Conservation (phyloP, 2,113 vertebrate genomes). For the Neolamprologus caudopunctatus region DNA sequence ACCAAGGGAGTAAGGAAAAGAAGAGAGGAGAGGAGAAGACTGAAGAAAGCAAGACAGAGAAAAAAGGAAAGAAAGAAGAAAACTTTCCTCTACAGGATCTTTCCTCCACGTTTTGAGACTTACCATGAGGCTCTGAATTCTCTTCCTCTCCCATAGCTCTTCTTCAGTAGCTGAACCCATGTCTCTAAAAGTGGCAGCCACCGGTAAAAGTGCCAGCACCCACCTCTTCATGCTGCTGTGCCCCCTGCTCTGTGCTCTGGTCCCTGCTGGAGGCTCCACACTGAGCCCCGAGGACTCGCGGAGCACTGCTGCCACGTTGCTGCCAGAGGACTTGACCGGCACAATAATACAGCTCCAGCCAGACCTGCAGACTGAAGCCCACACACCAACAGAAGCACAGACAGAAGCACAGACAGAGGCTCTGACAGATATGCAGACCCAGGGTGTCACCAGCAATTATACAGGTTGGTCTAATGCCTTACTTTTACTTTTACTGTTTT, state of each 20-base stretch:
- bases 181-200: neutral
- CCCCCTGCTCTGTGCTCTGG: constrained; percentile 1
- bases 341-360: constrained; percentile 30
- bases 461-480: constrained; percentile 51
- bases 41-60: neutral
- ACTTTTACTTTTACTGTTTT: neutral
- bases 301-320: neutral
- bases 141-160: neutral
- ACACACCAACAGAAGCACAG: neutral
- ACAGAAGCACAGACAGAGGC: neutral
- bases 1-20: constrained; percentile 1
- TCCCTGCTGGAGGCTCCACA: constrained; percentile 12
- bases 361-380: constrained; percentile 48
- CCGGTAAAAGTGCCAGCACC: neutral
- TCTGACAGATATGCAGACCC: neutral
- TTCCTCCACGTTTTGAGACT: neutral
- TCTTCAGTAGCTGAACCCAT: constrained; percentile 1
- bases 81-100: neutral
- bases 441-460: constrained; percentile 50
- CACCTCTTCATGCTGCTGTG: constrained; percentile 30
- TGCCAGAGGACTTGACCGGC: constrained; percentile 13
- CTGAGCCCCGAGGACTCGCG: neutral
- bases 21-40: neutral
- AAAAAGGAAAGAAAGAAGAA: neutral
- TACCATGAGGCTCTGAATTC: constrained; percentile 21